Evolutionary conservation across 2,797 vertebrate genomes (phyloP), one percentile per base, ranked within the genome.

Genomic region (Hafferia zeledoni): DNA sequence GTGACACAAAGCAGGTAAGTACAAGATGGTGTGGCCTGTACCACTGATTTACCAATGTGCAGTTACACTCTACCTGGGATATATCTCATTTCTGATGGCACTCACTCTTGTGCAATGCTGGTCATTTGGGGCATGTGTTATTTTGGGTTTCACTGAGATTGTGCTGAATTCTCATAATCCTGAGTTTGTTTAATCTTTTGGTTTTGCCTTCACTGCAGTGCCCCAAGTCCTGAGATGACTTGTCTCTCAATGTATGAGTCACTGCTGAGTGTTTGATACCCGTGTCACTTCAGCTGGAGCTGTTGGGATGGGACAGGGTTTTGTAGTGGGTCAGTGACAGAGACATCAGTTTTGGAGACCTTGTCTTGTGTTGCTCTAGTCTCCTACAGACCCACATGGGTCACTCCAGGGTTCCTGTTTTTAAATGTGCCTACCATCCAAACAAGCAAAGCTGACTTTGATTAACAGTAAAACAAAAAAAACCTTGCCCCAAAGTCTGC

Each of bases 11-110:
- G 23, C 47, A 72, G 50, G 20, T 69, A 8, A 14, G 22, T 5
- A 9, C 1, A 3, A 49, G 35, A 19, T 43, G 24, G 41, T 41
- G 41, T 41, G 44, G 25, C 43, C 20, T 0, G 0, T 39, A 12
- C 17, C 2, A 3, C 12, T 79, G 63, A 56, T 74, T 44, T 39
- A 33, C 37, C 19, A 11, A 17, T 24, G 13, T 43, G 19, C 19
- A 71, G 30, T 57, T 46, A 28, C 24, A 37, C 12, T 14, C 11
- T 12, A 10, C 20, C 7, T 65, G 53, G 14, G 8, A 15, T 11
- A 10, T 2, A 20, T 30, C 46, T 28, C 17, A 15, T 41, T 76
- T 78, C 59, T 33, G 50, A 24, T 8, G 69, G 6, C 1, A 2
- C 23, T 67, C 1, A 0, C 7, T 22, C n/a, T 33, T 56, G 12